These are phyloP conservation scores for Bombus affinis DNA, from an alignment of 1,140 invertebrate genomes.

Conservation along the genomic window DNA sequence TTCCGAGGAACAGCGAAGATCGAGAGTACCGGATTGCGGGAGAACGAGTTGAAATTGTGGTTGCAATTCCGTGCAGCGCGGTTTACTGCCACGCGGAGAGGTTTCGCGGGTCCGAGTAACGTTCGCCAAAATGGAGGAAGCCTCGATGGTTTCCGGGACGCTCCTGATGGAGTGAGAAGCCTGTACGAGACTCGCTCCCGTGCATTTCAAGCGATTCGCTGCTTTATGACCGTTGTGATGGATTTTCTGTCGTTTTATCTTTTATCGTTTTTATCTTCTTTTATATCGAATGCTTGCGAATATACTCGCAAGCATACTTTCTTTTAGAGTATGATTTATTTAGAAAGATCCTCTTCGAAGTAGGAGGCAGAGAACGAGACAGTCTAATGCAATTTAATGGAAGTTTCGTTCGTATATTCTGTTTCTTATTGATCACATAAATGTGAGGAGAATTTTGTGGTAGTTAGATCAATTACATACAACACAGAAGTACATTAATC, in stretches of 20 bases:
- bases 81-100: constrained; percentile 2
- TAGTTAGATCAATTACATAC: no score
- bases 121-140: constrained; percentile 13
- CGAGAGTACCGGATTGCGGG: background rate
- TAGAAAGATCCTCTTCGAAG: background rate
- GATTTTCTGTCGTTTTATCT: background rate
- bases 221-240: background rate
- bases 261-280: background rate
- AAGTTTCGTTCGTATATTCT: no score
- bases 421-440: no score
- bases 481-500: no score
- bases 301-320: background rate
- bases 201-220: no score
- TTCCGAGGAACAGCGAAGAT: no score
- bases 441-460: no score
- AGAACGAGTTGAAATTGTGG: constrained; percentile 1
- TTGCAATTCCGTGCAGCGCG: background rate
- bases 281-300: background rate
- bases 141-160: background rate
- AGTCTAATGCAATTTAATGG: no score
- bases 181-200: background rate
- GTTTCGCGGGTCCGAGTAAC: background rate
- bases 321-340: background rate
- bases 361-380: background rate
- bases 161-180: background rate